These are phyloP conservation scores for Meandrina meandrites DNA, from an alignment of 92 coral and sea anemone genomes.

Conservation along the genomic window DNA sequence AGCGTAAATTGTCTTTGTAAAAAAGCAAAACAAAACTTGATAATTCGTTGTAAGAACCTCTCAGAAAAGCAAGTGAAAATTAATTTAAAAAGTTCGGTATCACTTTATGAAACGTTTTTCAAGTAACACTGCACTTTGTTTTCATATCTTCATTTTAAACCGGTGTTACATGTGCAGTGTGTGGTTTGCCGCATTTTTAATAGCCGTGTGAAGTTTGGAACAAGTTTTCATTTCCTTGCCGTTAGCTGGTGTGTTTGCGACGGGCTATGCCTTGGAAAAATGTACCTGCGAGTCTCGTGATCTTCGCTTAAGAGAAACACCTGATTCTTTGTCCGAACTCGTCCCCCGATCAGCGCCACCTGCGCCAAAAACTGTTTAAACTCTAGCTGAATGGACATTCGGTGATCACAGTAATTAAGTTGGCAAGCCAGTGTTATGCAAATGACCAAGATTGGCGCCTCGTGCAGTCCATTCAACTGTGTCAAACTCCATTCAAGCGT, in stretches of 20 bases:
- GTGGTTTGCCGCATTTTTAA: not conserved
- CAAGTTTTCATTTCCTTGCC: not conserved
- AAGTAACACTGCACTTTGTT: not conserved
- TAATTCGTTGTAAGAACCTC: slow-evolving; percentile 1
- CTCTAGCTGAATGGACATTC: slow-evolving; percentile 32
- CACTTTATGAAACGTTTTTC: not conserved
- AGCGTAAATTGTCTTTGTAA: not conserved
- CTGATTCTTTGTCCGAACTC: slow-evolving; percentile 46
- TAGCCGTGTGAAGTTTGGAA: too few species aligned
- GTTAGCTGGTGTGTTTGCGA: not conserved
- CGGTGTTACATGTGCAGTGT: not conserved
- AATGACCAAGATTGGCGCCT: slow-evolving; percentile 41
- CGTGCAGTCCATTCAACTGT: slow-evolving; percentile 49
- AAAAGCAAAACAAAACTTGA: slow-evolving; percentile 20
- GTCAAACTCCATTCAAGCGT: slow-evolving; percentile 40
- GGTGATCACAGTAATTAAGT: slow-evolving; percentile 32
- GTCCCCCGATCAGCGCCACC: slow-evolving; percentile 45
- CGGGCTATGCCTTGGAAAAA: not conserved
- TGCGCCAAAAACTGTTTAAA: slow-evolving; percentile 34
- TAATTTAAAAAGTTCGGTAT: not conserved
- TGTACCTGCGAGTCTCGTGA: slow-evolving; percentile 17
- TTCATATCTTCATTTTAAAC: not conserved
- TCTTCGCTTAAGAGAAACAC: slow-evolving; percentile 35
- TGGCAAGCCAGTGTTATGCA: slow-evolving; percentile 41
- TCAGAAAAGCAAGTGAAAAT: not conserved